These are phyloP conservation scores for Drosophila bunnanda DNA, from an alignment of 2,888 invertebrate species.

Conservation along the genomic window DNA sequence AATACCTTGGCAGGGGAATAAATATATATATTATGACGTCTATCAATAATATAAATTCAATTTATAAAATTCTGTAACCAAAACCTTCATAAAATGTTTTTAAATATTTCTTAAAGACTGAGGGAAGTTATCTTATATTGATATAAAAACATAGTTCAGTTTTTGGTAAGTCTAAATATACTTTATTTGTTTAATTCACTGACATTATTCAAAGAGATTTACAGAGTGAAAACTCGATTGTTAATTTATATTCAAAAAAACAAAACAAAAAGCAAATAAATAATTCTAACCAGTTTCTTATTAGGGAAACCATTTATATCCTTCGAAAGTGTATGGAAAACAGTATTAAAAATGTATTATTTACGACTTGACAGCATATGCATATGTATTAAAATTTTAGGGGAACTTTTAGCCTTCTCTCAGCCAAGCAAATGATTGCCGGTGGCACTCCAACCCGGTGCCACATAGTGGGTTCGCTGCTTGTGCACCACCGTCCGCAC, in stretches of 20 bases:
- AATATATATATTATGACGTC: background rate
- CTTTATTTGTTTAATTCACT: background rate
- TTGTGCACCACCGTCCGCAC: constrained; percentile 87
- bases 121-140: background rate
- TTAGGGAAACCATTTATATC: no score
- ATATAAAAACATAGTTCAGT: background rate
- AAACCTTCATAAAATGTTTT: background rate
- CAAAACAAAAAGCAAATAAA: no score
- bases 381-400: constrained; percentile 22
- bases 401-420: background rate
- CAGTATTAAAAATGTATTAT: constrained; percentile 34
- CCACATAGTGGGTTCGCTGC: constrained; percentile 54
- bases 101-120: background rate
- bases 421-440: constrained; percentile 63
- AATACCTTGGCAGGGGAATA: constrained; percentile 5
- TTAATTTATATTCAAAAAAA: background rate
- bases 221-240: background rate
- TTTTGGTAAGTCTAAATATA: background rate
- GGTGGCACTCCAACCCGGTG: constrained; percentile 48
- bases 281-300: no score
- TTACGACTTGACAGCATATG: constrained; percentile 22
- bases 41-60: background rate
- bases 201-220: background rate
- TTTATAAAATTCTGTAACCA: no score
- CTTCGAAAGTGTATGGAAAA: background rate